Conservation (phyloP, 2,797 vertebrate species). For the Ptychadena robeensis region DNA sequence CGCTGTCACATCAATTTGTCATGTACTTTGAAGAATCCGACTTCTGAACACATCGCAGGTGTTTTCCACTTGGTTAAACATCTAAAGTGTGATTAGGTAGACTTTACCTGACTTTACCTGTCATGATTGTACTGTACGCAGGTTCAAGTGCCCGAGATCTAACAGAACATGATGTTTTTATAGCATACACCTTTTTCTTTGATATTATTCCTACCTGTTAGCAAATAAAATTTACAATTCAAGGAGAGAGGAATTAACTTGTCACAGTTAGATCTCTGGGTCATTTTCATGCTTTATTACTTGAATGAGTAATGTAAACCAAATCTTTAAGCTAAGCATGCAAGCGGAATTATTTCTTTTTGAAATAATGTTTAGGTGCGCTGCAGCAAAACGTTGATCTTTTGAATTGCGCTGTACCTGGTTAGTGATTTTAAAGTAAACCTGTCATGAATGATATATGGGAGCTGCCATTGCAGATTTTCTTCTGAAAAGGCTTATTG, state of each 20-base stretch:
- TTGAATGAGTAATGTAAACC: conserved; percentile 1
- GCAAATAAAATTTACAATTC: neutral
- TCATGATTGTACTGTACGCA: conserved; percentile 26
- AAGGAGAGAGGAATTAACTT: neutral
- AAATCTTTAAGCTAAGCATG: neutral
- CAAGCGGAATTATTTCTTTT: neutral
- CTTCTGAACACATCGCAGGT: conserved; percentile 29
- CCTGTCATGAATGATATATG: neutral
- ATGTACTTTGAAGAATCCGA: conserved; percentile 23
- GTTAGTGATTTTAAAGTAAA: neutral
- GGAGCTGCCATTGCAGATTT: neutral
- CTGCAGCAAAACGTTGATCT: neutral
- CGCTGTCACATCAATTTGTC: conserved; percentile 34
- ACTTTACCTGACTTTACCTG: conserved; percentile 27
- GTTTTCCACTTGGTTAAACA: conserved; percentile 37
- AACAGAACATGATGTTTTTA: neutral
- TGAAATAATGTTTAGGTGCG: neutral
- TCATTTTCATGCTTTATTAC: neutral
- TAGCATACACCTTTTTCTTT: neutral
- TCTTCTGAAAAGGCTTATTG: neutral
- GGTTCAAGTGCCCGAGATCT: neutral
- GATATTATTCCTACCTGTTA: neutral
- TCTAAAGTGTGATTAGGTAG: conserved; percentile 31
- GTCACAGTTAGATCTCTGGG: neutral
- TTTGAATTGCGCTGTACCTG: neutral